A percentile compares a stretch with the other conserved stretches of the same genome.
phyloP scores from a whole-genome alignment of 2,888 invertebrate species.

The Cataglyphis albicans region DNA sequence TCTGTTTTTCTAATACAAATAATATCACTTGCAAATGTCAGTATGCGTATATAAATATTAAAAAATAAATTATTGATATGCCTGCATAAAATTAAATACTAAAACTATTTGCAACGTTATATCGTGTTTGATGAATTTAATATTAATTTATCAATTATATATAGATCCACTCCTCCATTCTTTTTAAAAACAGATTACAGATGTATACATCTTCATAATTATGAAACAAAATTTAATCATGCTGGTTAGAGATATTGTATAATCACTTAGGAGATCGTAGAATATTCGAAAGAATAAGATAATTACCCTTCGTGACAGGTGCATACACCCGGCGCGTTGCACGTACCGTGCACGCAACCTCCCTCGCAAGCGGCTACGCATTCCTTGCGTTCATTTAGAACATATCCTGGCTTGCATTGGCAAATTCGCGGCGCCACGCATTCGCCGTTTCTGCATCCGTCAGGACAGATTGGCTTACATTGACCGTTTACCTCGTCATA shows the following conservation, averaged over 20 bases:
- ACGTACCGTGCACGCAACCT: slow-evolving; percentile 82
- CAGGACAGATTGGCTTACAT: slow-evolving; percentile 86
- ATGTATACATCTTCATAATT: not conserved
- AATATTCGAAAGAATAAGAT: not conserved
- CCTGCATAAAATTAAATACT: not conserved
- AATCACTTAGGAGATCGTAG: not conserved
- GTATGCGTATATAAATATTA: not conserved
- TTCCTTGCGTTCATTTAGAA: slow-evolving; percentile 75
- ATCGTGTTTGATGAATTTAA: slow-evolving; percentile 9
- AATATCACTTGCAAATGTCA: not conserved
- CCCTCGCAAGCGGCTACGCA: slow-evolving; percentile 83
- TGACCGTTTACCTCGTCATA: slow-evolving; percentile 86
- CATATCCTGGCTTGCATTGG: slow-evolving; percentile 80
- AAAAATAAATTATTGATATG: not conserved
- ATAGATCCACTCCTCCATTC: not conserved
- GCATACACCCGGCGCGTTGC: slow-evolving; percentile 81
- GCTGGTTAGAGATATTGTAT: not conserved
- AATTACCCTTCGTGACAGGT: slow-evolving; percentile 80
- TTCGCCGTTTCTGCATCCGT: slow-evolving; percentile 82
- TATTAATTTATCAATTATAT: slow-evolving; percentile 27
- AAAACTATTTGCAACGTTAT: slow-evolving; percentile 1
- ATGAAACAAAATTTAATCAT: slow-evolving; percentile 16
- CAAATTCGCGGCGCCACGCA: slow-evolving; percentile 82
- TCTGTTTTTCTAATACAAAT: not conserved
- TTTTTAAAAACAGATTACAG: not conserved